Conservation (phyloP, 2,888 invertebrate genomes). For the Agonopterix subpropinquella region DNA sequence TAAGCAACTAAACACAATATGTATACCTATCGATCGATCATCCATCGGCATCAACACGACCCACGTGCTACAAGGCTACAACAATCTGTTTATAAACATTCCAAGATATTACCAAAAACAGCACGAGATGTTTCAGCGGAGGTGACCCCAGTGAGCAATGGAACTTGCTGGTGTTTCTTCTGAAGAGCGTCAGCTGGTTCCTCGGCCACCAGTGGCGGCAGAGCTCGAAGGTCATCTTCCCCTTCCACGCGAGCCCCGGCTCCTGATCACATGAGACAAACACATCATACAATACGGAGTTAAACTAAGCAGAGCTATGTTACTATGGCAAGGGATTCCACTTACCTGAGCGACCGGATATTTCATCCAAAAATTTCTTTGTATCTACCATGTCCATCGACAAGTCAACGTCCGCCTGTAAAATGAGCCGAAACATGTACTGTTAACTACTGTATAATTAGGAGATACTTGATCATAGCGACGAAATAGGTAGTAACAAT, state of each 20-base stretch:
- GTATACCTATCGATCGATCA: too few relatives aligned
- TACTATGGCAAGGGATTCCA: too few relatives aligned
- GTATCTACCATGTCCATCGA: constrained; percentile 73
- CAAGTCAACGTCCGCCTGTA: constrained; percentile 76
- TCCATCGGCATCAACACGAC: too few relatives aligned
- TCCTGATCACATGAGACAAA: constrained; percentile 32
- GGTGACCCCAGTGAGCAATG: constrained; percentile 83
- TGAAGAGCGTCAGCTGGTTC: constrained; percentile 78
- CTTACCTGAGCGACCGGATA: constrained; percentile 72
- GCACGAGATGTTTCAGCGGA: constrained; percentile 82
- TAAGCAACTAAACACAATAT: too few relatives aligned
- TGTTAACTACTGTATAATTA: too few relatives aligned
- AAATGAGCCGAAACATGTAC: constrained; percentile 3
- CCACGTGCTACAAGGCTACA: too few relatives aligned
- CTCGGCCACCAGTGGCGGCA: constrained; percentile 80
- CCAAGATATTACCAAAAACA: constrained; percentile 57
- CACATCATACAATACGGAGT: too few relatives aligned
- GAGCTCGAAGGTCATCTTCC: constrained; percentile 77
- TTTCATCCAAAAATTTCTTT: constrained; percentile 77
- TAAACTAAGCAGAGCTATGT: too few relatives aligned
- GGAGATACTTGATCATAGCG: too few relatives aligned
- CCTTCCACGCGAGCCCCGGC: constrained; percentile 83
- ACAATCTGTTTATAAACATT: too few relatives aligned
- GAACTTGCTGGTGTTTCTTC: constrained; percentile 72
- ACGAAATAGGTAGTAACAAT: neutral